Percentiles rank a stretch among this genome's conserved stretches.
Evolutionary conservation across 2,113 vertebrate species (phyloP).

Genomic region (Tonatia bakeri): DNA sequence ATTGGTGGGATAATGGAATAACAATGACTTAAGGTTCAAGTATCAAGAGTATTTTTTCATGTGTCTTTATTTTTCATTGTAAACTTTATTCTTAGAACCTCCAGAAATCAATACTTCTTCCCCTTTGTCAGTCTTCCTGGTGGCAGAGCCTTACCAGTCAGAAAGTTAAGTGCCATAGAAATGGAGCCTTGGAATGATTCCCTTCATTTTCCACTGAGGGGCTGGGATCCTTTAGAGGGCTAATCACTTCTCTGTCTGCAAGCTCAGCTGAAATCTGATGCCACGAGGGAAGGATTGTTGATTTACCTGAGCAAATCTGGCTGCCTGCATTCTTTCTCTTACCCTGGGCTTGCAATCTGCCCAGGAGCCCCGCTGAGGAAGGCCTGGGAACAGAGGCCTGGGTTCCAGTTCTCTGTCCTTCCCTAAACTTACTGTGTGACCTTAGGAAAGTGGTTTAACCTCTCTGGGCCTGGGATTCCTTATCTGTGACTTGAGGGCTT

Average conservation of each 20-base stretch:
- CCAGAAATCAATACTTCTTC: conserved; percentile 23
- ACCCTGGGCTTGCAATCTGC: background rate
- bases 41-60: conserved; percentile 1
- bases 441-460: background rate
- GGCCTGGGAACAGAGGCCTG: background rate
- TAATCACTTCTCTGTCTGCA: conserved; percentile 72
- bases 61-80: background rate
- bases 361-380: background rate
- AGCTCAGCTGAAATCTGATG: conserved; percentile 71
- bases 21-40: conserved; percentile 57
- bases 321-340: background rate
- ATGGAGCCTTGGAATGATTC: conserved; percentile 70
- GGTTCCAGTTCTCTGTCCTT: background rate
- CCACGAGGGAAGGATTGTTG: conserved; percentile 48
- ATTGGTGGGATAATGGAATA: conserved; percentile 34
- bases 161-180: conserved; percentile 73
- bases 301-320: conserved; percentile 53
- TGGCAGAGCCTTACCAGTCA: conserved; percentile 55
- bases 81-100: conserved; percentile 38
- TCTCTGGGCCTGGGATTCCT: background rate
- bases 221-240: conserved; percentile 46
- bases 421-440: background rate
- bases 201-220: conserved; percentile 67
- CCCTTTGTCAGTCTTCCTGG: conserved; percentile 30
- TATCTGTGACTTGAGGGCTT: background rate